Conservation (phyloP, 2,113 vertebrate species). For the Tachysurus fulvidraco region DNA sequence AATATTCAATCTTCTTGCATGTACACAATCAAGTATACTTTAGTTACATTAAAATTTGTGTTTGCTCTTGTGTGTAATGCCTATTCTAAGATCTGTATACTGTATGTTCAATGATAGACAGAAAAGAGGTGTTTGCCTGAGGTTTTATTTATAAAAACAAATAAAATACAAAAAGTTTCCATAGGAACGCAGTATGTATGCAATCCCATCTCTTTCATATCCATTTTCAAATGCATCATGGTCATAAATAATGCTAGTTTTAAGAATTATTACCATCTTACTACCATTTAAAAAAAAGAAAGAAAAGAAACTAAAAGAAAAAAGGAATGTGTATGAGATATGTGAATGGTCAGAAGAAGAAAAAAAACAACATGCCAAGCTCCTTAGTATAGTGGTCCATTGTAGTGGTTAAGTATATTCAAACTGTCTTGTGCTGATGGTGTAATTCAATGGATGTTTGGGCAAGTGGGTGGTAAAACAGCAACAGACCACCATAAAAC, state of each 20-base stretch:
- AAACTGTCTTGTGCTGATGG: conserved; percentile 14
- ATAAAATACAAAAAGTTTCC: conserved; percentile 85
- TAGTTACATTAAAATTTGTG: no score
- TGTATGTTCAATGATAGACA: not conserved
- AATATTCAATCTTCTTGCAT: not conserved
- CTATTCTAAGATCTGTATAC: not conserved
- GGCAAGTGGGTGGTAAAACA: conserved; percentile 53
- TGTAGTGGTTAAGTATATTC: conserved; percentile 33
- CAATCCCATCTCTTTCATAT: conserved; percentile 85
- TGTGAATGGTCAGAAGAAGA: conserved; percentile 62
- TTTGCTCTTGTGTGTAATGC: not conserved
- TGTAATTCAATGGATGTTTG: conserved; percentile 29
- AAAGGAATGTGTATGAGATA: conserved; percentile 42
- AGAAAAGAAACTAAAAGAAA: conserved; percentile 53
- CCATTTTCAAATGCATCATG: conserved; percentile 68
- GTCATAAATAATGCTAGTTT: conserved; percentile 25
- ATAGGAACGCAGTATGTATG: conserved; percentile 93
- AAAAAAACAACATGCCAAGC: not conserved
- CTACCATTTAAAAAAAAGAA: conserved; percentile 40
- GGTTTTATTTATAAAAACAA: conserved; percentile 70
- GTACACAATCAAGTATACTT: not conserved
- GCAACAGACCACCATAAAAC: conserved; percentile 52
- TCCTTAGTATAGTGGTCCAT: conserved; percentile 38
- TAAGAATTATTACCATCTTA: conserved; percentile 57
- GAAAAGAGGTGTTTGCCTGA: conserved; percentile 24